Conservation (phyloP, 1,140 invertebrate genomes). For the Drosophila pallidifrons region DNA sequence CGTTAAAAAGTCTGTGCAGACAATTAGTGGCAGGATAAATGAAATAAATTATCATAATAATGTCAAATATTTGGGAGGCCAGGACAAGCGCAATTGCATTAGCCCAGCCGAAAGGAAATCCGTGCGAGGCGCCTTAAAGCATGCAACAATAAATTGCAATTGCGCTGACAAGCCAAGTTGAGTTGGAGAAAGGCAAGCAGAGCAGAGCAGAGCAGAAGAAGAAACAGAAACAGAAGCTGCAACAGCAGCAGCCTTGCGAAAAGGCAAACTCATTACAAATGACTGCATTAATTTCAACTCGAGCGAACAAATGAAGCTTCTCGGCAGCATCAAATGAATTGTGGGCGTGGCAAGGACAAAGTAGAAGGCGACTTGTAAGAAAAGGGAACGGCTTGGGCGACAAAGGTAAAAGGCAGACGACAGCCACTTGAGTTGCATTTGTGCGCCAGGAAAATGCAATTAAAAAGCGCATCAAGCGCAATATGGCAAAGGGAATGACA, state of each 20-base stretch:
- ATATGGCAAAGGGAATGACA: slow-evolving; percentile 20
- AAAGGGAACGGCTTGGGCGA: slow-evolving; percentile 13
- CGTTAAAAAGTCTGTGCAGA: slow-evolving; percentile 46
- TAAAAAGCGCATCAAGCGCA: slow-evolving; percentile 61
- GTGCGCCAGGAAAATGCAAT: slow-evolving; percentile 73
- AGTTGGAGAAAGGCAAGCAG: slow-evolving; percentile 26
- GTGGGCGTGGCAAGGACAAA: slow-evolving; percentile 10
- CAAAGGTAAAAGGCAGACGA: slow-evolving; percentile 45
- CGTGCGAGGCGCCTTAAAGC: slow-evolving; percentile 26
- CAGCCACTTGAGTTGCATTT: slow-evolving; percentile 72
- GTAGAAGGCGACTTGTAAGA: slow-evolving; percentile 7
- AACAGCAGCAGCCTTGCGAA: slow-evolving; percentile 34
- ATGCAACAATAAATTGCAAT: slow-evolving; percentile 74
- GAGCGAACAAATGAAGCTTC: slow-evolving; percentile 61
- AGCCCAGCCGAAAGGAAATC: slow-evolving; percentile 35
- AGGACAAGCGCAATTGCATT: slow-evolving; percentile 54
- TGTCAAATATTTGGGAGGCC: slow-evolving; percentile 60
- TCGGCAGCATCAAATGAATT: slow-evolving; percentile 37
- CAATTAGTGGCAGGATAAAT: slow-evolving; percentile 62
- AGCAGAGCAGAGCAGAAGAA: not conserved
- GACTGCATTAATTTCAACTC: slow-evolving; percentile 81
- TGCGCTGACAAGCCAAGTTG: slow-evolving; percentile 35
- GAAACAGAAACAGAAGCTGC: not conserved
- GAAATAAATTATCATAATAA: slow-evolving; percentile 73
- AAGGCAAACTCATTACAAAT: slow-evolving; percentile 79